Evolutionary conservation across 2,888 invertebrate genomes (phyloP), one percentile per base, ranked within the genome.

Genomic region (Linnaemya vulpina): DNA sequence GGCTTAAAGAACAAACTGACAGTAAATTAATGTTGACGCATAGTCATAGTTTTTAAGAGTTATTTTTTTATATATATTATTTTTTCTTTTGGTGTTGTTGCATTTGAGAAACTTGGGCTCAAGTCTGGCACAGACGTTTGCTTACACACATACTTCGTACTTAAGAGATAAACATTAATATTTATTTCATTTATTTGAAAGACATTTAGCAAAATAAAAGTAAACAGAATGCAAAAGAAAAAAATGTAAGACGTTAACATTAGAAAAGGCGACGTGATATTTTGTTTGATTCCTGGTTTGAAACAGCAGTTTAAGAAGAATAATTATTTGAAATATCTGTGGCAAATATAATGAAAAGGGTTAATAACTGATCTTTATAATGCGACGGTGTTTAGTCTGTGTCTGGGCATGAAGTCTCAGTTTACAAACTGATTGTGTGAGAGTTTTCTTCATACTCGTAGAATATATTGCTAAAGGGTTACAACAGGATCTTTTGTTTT

Each of bases 1-100:
- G 92, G 92, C 92, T 91, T 91, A 91, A 90, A 74, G 63, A 40
- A 74, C 74, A 89, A 90, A 89, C 91, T 90, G 90, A 91, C 90
- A 90, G 90, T 89, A 90, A 90, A 90, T 91, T 90, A 90, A 90
- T 90, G 90, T 91, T 90, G 90, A 85, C 85, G 85, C 85, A 85
- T 85, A 85, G 85, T 82, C 82, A 82, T 85, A 85, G 82, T 85
- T 85, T 78, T 71, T 73, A 67, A 70, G 60, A 43, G 51, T 51
- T 25, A 20, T 22, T 40, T 51, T 65, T 22, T 43, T 51, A 25
- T 75, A 70, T 38, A 25, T 78, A 70, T 22, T 78, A n/a, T 46
- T 49, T 9, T 3, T 60, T 5, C 38, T 62, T 11, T 60, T 79
- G 43, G 35, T 49, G 22, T 70, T 40, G 25, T 63, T 30, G 51